A percentile compares a stretch with the other conserved stretches of the same genome.
phyloP scores from a whole-genome alignment of 2,113 vertebrate species.

The Rostratula benghalensis region DNA sequence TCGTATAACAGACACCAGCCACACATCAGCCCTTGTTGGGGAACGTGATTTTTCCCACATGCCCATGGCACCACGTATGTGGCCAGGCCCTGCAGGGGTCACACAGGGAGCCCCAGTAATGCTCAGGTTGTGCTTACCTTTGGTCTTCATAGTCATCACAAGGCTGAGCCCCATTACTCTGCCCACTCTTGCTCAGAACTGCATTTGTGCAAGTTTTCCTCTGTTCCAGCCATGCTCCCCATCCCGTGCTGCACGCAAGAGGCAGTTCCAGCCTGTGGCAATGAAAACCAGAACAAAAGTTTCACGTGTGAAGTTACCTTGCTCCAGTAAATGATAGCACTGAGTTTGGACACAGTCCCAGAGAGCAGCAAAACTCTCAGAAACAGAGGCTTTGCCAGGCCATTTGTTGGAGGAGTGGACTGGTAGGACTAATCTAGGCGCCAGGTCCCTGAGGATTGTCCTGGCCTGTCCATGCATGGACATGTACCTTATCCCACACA shows the following conservation, averaged over 20 bases:
- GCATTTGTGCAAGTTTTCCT: not conserved
- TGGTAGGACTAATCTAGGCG: not conserved
- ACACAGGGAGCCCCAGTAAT: not conserved
- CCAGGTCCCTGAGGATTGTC: not conserved
- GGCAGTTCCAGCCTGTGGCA: not conserved
- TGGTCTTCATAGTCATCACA: not conserved
- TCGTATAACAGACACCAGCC: not conserved
- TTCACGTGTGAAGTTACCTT: not conserved
- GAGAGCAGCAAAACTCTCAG: not conserved
- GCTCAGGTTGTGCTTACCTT: rapidly evolving
- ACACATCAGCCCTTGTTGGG: no score
- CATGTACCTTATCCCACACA: not conserved
- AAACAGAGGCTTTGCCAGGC: not conserved
- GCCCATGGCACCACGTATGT: not conserved
- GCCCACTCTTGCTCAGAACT: not conserved
- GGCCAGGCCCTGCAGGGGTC: not conserved
- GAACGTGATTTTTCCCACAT: not conserved
- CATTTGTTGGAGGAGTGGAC: rapidly evolving
- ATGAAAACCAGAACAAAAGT: not conserved
- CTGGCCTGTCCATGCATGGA: not conserved
- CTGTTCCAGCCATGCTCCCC: not conserved
- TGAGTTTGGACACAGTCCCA: not conserved
- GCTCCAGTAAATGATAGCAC: not conserved
- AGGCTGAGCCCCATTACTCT: not conserved
- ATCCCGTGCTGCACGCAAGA: rapidly evolving